Evolutionary conservation across 2,113 vertebrate species (phyloP).

Genomic region (Felis chaus): DNA sequence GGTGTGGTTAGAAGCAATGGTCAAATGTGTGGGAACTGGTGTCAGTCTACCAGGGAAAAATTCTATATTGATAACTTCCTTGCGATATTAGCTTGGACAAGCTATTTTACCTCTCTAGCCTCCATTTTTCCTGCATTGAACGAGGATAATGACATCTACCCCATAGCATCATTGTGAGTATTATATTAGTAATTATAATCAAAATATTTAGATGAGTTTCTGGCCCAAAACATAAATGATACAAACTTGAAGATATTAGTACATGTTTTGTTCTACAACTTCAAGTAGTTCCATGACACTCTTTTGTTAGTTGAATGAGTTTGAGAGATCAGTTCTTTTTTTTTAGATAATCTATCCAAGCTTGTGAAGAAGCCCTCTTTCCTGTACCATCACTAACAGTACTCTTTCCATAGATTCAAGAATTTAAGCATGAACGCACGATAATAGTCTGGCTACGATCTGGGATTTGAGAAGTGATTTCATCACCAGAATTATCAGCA

Average conservation of each 20-base stretch:
- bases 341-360: background rate
- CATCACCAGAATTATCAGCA: conserved; percentile 7
- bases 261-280: background rate
- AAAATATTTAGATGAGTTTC: background rate
- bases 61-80: background rate
- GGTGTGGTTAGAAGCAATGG: background rate
- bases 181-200: background rate
- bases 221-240: background rate
- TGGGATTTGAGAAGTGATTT: conserved; percentile 21
- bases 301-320: background rate
- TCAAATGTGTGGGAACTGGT: background rate
- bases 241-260: background rate
- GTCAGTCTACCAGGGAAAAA: background rate
- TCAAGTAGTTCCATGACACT: background rate
- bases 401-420: background rate
- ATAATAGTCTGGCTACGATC: background rate
- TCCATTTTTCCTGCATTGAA: background rate
- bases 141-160: background rate
- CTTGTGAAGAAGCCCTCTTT: background rate
- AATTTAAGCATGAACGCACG: background rate
- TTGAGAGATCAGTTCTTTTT: background rate
- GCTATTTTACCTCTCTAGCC: background rate
- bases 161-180: background rate
- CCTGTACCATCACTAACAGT: background rate
- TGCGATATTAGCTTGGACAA: background rate